Percentiles rank a stretch among this genome's conserved stretches.
Conservation (phyloP, 2,797 vertebrate species). For the Typhlichthys eigenmanni region DNA sequence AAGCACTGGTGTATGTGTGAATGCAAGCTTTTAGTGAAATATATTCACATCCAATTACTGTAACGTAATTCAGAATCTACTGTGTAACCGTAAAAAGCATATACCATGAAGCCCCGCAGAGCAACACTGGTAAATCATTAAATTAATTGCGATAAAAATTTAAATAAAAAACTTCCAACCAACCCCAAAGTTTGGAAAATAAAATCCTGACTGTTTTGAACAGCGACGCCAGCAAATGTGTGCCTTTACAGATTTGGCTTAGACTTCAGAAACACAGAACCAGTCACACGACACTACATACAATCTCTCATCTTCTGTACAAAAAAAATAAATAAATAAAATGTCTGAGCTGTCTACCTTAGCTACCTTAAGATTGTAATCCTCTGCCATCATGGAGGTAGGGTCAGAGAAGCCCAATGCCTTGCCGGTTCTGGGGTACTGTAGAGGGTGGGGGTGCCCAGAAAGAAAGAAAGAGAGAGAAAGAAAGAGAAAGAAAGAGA, state of each 20-base stretch:
- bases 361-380: slow-evolving; percentile 57
- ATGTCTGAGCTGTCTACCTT: slow-evolving; percentile 42
- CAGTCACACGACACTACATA: slow-evolving; percentile 31
- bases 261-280: slow-evolving; percentile 19
- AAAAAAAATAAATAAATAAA: background rate
- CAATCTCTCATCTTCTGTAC: slow-evolving; percentile 27
- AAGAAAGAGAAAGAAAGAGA: slow-evolving; percentile 39
- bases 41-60: slow-evolving; percentile 12
- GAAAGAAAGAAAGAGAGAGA: slow-evolving; percentile 49
- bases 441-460: slow-evolving; percentile 26
- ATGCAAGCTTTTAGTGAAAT: slow-evolving; percentile 8
- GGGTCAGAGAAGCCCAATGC: slow-evolving; percentile 57
- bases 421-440: slow-evolving; percentile 64
- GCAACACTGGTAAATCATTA: slow-evolving; percentile 31
- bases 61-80: slow-evolving; percentile 8
- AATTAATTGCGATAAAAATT: background rate
- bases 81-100: slow-evolving; percentile 15
- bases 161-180: background rate
- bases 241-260: slow-evolving; percentile 23
- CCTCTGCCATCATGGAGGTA: slow-evolving; percentile 48
- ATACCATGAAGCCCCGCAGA: slow-evolving; percentile 5
- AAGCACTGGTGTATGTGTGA: background rate
- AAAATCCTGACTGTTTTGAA: slow-evolving; percentile 17
- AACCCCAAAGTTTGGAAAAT: slow-evolving; percentile 17
- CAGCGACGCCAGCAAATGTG: slow-evolving; percentile 19